These are phyloP conservation scores for Drosophila melanogaster DNA, from an alignment of 1,140 invertebrate species.

Conservation along the genomic window Release_6_plus_ISO1_MT NC_004354.4:857501-858000, in stretches of 20 bases:
- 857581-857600: neutral
- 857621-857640: too few species aligned
- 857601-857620: neutral
- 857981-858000: neutral
- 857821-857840: too few species aligned
- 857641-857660: too few species aligned
- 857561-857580: neutral
- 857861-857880: constrained; percentile 66
- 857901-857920: constrained; percentile 1
- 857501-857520: constrained; percentile 28
- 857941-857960: constrained; percentile 16
- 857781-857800: neutral
- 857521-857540: neutral
- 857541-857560: neutral
- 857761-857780: neutral
- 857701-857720: constrained; percentile 5
- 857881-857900: constrained; percentile 60
- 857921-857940: neutral
- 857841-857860: constrained; percentile 16
- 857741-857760: constrained; percentile 19
- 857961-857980: constrained; percentile 28
- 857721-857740: constrained; percentile 20
- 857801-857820: too few species aligned
- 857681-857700: too few species aligned
- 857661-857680: too few species aligned